These are phyloP conservation scores for Amphipoea lucens DNA, from an alignment of 2,888 invertebrate genomes.

Conservation along the genomic window DNA sequence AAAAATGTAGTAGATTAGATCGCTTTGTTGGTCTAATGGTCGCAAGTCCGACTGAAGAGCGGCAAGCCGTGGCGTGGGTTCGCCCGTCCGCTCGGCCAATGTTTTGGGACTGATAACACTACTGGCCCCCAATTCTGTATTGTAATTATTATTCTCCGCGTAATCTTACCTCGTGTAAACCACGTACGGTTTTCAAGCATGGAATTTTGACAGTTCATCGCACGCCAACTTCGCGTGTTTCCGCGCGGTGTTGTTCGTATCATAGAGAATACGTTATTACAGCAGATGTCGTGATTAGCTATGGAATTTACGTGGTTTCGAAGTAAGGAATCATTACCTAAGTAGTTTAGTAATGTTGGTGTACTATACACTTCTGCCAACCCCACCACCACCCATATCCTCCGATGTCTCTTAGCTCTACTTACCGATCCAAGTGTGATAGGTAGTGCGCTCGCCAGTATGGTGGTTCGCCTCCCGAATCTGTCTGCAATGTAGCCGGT, in stretches of 20 bases:
- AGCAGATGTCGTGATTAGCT: background rate
- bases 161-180: background rate
- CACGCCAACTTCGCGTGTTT: background rate
- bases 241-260: background rate
- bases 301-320: background rate
- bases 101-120: background rate
- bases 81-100: background rate
- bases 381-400: no score
- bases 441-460: conserved; percentile 80
- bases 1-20: background rate
- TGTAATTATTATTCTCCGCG: background rate
- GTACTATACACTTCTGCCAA: background rate
- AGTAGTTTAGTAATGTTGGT: background rate
- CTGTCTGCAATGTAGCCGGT: conserved; percentile 79
- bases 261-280: background rate
- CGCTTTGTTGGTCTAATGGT: background rate
- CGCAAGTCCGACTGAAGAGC: background rate
- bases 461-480: conserved; percentile 79
- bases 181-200: background rate
- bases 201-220: no score
- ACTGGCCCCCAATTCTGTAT: background rate
- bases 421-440: conserved; percentile 80
- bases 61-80: background rate
- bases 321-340: no score
- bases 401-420: conserved; percentile 15